Evolutionary conservation across 2,113 vertebrate genomes (phyloP).

Genomic region (Zosterops lateralis): DNA sequence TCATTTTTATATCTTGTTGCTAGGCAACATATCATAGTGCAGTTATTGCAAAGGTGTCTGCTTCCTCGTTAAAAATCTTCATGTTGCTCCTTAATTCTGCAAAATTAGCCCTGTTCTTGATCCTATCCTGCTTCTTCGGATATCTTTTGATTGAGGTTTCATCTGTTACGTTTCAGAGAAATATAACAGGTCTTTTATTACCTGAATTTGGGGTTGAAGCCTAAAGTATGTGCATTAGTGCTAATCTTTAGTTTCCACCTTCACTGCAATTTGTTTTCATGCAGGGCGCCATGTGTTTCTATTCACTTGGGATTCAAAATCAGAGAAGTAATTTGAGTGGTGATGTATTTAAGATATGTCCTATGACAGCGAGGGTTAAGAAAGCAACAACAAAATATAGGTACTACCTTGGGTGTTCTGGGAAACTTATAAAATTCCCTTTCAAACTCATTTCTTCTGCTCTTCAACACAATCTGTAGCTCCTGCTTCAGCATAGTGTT

Average conservation of each 20-base stretch:
- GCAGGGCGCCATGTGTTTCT: background rate
- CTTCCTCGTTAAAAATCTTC: conserved; percentile 73
- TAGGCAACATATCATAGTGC: conserved; percentile 74
- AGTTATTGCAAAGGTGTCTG: conserved; percentile 72
- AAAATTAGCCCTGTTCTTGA: conserved; percentile 74
- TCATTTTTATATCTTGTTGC: conserved; percentile 81
- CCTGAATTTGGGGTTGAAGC: conserved; percentile 17
- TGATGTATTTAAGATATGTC: background rate
- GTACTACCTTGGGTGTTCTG: background rate
- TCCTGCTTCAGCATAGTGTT: background rate
- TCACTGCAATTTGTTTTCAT: conserved; percentile 49
- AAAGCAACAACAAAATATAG: background rate
- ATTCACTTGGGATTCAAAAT: conserved; percentile 5
- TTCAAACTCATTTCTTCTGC: background rate
- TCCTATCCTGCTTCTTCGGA: conserved; percentile 42
- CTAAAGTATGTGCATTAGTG: conserved; percentile 5
- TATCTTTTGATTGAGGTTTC: conserved; percentile 65
- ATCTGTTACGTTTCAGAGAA: conserved; percentile 45
- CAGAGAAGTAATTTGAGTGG: conserved; percentile 28
- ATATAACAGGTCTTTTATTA: background rate
- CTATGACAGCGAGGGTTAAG: background rate
- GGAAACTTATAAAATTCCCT: background rate
- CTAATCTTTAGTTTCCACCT: conserved; percentile 33
- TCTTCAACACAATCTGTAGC: background rate
- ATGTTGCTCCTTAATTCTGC: conserved; percentile 73